Percentiles rank a stretch among this genome's conserved stretches.
Conservation (phyloP, 37 sponge, comb jelly and placozoan genomes). For the Aplysina aerophoba region DNA sequence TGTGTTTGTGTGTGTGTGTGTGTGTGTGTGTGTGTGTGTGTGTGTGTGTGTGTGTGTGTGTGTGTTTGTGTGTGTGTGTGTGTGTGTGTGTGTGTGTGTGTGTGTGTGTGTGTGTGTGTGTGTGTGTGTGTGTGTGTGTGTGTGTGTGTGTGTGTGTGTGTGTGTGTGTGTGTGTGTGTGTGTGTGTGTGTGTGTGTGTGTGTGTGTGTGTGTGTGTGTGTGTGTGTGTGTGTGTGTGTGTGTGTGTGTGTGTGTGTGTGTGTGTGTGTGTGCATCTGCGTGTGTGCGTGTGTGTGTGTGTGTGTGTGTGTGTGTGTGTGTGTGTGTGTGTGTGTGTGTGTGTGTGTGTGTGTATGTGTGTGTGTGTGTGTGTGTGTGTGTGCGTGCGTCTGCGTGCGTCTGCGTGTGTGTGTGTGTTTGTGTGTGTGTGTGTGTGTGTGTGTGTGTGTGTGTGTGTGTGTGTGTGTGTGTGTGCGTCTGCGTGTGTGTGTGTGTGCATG, state of each 20-base stretch:
- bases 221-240: conserved; percentile 30
- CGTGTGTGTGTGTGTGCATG: conserved; percentile 22
- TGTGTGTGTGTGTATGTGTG: conserved; percentile 25
- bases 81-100: too few species aligned
- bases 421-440: conserved; percentile 25
- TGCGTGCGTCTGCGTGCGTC: not conserved
- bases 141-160: not conserved
- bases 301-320: conserved; percentile 30
- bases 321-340: conserved; percentile 21
- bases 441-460: conserved; percentile 24
- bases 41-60: too few species aligned
- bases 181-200: conserved; percentile 13
- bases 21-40: too few species aligned
- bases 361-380: conserved; percentile 17
- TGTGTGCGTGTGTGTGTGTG: conserved; percentile 25
- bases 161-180: not conserved
- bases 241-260: conserved; percentile 28
- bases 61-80: too few species aligned
- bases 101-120: too few species aligned
- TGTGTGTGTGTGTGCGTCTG: conserved; percentile 26
- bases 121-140: too few species aligned
- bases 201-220: conserved; percentile 14
- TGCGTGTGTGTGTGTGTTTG: conserved; percentile 13
- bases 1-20: too few species aligned
- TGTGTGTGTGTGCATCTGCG: conserved; percentile 20